A percentile compares a stretch with the other conserved stretches of the same genome.
Evolutionary conservation across 2,113 vertebrate species (phyloP).

Genomic region (Cavia aperea): DNA sequence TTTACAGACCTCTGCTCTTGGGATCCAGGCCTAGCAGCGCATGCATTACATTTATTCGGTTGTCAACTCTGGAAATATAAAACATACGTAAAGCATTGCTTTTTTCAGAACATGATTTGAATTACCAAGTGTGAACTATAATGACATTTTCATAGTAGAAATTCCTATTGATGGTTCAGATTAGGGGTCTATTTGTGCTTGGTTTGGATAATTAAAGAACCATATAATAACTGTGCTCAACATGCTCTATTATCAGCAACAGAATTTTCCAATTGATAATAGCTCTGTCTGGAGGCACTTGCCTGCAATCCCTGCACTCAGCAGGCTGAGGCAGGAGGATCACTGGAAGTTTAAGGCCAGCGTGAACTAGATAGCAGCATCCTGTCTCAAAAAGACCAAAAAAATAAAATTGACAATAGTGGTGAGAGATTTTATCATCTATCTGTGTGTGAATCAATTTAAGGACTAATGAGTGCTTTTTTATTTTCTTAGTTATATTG

Average conservation of each 20-base stretch:
- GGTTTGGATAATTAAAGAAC: not conserved
- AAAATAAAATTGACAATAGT: not conserved
- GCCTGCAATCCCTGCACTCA: too few species aligned
- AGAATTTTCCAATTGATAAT: not conserved
- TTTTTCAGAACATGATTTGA: too few species aligned
- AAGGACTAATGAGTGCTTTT: not conserved
- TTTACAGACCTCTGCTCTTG: too few species aligned
- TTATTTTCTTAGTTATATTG: constrained; percentile 68
- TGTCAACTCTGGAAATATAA: too few species aligned
- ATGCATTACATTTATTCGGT: too few species aligned
- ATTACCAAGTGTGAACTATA: not conserved
- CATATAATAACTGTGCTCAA: not conserved
- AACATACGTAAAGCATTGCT: too few species aligned
- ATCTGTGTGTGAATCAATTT: not conserved
- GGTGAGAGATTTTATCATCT: not conserved
- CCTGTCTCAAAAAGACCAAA: not conserved
- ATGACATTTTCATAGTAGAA: not conserved
- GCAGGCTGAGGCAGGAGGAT: too few species aligned
- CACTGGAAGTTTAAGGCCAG: too few species aligned
- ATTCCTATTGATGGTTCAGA: not conserved
- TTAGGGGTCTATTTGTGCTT: not conserved
- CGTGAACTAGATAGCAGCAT: too few species aligned
- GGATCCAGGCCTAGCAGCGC: too few species aligned
- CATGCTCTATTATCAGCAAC: constrained; percentile 43
- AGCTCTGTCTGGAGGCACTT: too few species aligned